Evolutionary conservation across 2,888 invertebrate genomes (phyloP), one percentile per base, ranked within the genome.

Genomic region (Melitaea athalia): DNA sequence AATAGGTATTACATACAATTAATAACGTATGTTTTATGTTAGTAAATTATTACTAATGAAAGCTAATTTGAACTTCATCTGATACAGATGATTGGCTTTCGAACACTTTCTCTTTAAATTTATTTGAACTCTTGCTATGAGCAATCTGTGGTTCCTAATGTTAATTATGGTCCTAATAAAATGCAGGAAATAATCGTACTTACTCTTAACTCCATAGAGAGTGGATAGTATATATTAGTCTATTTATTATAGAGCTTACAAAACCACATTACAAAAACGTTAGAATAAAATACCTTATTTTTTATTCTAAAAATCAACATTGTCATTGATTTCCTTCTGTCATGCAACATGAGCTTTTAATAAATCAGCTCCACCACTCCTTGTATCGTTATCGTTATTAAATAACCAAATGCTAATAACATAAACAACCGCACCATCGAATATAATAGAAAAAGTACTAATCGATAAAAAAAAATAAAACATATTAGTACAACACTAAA

Each of bases 1-100:
- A 87, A 89, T 91, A 92, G 88, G 89, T 89, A 91, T 87, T 87
- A 89, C 77, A 74, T 78, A 85, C 82, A 85, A 87, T 84, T 82
- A 85, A 73, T 79, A 82, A 81, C 63, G 78, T 84, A 84, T 85
- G 84, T 84, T 85, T 78, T 79, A 80, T 85, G 88, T 91, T 89
- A 89, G 89, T 91, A 86, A 75, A 79, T 82, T 85, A 85, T 84
- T 82, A 83, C 82, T 86, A 89, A 77, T 82, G 62, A 81, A 80
- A 82, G 79, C 84, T 89, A 90, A 77, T 88, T 90, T 90, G 88
- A 88, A 91, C 87, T 83, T 85, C 92, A 91, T 91, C 92, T 92
- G 92, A 92, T 92, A 89, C 92, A 92, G 92, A 92, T 85, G 91
- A 86, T 83, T 70, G 77, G 81, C 84, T 86, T 84, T 83, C 80